phyloP scores from a whole-genome alignment of 1,140 invertebrate genomes.

The Conus ventricosus region DNA sequence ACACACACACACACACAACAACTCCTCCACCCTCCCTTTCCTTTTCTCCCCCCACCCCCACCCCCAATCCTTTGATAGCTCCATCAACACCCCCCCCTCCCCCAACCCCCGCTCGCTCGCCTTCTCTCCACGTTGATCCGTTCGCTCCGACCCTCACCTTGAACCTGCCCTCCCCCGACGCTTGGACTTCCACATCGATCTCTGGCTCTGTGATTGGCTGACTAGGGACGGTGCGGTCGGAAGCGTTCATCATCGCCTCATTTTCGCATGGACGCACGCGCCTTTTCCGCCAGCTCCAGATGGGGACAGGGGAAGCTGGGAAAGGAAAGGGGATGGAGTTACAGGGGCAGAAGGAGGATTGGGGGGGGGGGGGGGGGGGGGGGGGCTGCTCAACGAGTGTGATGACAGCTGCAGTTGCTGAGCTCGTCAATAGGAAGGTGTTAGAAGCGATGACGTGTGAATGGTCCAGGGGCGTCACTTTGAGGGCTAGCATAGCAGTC shows the following conservation, averaged over 20 bases:
- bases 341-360: not conserved
- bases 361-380: not conserved
- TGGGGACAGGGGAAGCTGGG: not conserved
- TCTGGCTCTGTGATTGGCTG: not conserved
- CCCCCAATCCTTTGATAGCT: not conserved
- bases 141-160: not conserved
- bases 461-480: not conserved
- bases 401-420: not conserved
- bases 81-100: not conserved
- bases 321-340: too few species aligned
- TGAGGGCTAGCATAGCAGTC: too few species aligned
- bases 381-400: not conserved
- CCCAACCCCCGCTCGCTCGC: not conserved
- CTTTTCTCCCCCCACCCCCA: not conserved
- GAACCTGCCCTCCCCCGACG: not conserved
- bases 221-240: not conserved
- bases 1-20: not conserved
- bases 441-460: not conserved
- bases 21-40: not conserved
- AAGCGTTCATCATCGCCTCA: not conserved
- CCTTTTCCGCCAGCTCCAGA: not conserved
- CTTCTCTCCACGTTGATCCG: not conserved
- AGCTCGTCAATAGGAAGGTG: not conserved
- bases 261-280: conserved; percentile 1
- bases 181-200: not conserved